Evolutionary conservation across 2,888 invertebrate species (phyloP), one percentile per base, ranked within the genome.

Genomic region (Lordiphosa andalusiaca): DNA sequence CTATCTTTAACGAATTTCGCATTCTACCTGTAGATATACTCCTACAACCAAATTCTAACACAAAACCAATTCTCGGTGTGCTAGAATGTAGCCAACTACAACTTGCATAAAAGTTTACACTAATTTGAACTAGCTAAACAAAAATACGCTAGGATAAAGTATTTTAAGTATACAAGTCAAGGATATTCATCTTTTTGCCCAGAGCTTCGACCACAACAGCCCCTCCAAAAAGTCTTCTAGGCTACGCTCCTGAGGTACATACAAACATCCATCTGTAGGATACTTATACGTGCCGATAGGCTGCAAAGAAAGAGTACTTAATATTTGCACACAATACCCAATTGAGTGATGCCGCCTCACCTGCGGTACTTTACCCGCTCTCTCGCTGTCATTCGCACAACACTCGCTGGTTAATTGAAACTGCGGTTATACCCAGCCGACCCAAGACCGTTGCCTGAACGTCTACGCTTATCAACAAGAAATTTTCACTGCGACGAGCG

Each of bases 301-400:
- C 33, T 59, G 61, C 39, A 54, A 50, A 53, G 69, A 36, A 60
- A 67, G 57, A 65, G 61, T 60, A 71, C 67, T 63, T 63, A 76
- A 73, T 80, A 67, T 80, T 80, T 73, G 73, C 73, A 69, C 61
- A 65, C 60, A 70, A 47, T 64, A 64, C 42, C 53, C 58, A 63
- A 48, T 51, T 53, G 47, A 47, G 21, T 47, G 42, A n/a, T 51
- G 35, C 33, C 51, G 36, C n/a, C 35, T 46, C 33, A 21, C 40
- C 36, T 49, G 33, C 41, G 33, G 41, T 46, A 23, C 40, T 23
- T 37, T 33, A 9, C 52, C 12, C 33, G 33, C 47, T 42, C 36
- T 47, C 33, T 40, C 35, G 3, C 12, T 16, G 39, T n/a, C 37
- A 25, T 23, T 36, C 40, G 42, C 44, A 49, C 12, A 35, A 44